phyloP scores from a whole-genome alignment of 1,140 invertebrate genomes.

The Cecropterus lyciades region DNA sequence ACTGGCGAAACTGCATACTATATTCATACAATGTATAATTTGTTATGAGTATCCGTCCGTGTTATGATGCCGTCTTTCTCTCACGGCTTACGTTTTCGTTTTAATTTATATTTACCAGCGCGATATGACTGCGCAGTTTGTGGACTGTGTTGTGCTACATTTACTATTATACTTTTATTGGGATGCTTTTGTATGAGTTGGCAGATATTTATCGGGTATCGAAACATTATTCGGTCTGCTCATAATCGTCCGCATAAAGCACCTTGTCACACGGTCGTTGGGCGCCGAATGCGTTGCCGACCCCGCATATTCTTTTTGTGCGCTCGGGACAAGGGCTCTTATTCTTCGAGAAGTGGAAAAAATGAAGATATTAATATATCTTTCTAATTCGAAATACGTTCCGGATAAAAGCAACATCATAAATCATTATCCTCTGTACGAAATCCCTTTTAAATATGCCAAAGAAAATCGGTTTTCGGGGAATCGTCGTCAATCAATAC shows the following conservation, averaged over 20 bases:
- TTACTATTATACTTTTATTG: constrained; percentile 73
- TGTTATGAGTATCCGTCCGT: constrained; percentile 40
- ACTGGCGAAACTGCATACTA: not conserved
- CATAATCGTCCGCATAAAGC: constrained; percentile 83
- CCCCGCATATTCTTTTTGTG: constrained; percentile 78
- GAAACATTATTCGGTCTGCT: constrained; percentile 82
- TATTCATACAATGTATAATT: constrained; percentile 42
- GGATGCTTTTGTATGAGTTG: constrained; percentile 63
- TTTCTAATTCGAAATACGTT: constrained; percentile 83
- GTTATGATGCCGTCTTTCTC: constrained; percentile 50
- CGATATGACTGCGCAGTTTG: constrained; percentile 80
- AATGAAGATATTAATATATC: constrained; percentile 84
- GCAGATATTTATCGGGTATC: constrained; percentile 83
- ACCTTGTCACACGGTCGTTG: constrained; percentile 83
- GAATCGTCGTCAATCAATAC: constrained; percentile 61
- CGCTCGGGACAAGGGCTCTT: constrained; percentile 65
- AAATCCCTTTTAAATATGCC: constrained; percentile 61
- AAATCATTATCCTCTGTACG: constrained; percentile 61
- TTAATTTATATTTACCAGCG: constrained; percentile 74
- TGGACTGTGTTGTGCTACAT: constrained; percentile 76
- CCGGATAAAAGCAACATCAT: constrained; percentile 72
- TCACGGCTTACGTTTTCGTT: constrained; percentile 62
- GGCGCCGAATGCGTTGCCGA: constrained; percentile 72
- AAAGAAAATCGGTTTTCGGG: constrained; percentile 62
- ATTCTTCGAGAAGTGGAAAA: constrained; percentile 82